These are phyloP conservation scores for Temnopleurus reevesii DNA, from an alignment of 53 echinoderm and acorn worm species.

Conservation along the genomic window DNA sequence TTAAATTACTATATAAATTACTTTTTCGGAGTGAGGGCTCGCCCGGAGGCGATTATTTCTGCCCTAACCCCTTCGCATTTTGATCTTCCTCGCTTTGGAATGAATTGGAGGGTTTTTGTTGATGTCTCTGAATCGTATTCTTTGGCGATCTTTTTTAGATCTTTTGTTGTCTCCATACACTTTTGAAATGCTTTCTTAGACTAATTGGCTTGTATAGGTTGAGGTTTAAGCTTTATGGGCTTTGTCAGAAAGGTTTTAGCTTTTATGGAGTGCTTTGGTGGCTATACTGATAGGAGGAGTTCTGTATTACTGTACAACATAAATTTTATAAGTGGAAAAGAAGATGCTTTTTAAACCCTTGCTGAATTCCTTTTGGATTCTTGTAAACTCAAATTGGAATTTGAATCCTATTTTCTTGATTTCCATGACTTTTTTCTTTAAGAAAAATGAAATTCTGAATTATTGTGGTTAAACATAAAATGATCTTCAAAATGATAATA, in stretches of 20 bases:
- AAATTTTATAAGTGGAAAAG: too few relatives aligned
- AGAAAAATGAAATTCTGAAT: too few relatives aligned
- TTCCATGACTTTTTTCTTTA: too few relatives aligned
- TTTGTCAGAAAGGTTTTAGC: background rate
- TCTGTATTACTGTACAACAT: too few relatives aligned
- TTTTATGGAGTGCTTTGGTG: background rate
- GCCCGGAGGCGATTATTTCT: background rate
- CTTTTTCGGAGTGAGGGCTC: constrained; percentile 6
- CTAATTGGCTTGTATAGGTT: constrained; percentile 33
- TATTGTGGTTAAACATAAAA: too few relatives aligned
- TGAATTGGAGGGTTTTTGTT: constrained; percentile 23
- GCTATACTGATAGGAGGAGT: background rate
- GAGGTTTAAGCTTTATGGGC: constrained; percentile 1
- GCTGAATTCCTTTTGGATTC: too few relatives aligned
- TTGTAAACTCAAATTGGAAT: too few relatives aligned
- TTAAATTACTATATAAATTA: constrained; percentile 40
- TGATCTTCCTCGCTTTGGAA: background rate
- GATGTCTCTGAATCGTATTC: background rate
- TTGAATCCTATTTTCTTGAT: too few relatives aligned
- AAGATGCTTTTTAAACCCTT: too few relatives aligned
- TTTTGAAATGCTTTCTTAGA: constrained; percentile 6
- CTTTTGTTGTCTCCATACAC: constrained; percentile 19
- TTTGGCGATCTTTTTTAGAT: constrained; percentile 12
- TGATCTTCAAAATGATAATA: too few relatives aligned
- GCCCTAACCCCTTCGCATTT: background rate